Percentiles rank a stretch among this genome's conserved stretches.
These are phyloP conservation scores for Puma concolor DNA, from an alignment of 2,113 vertebrate species.

Conservation along the genomic window DNA sequence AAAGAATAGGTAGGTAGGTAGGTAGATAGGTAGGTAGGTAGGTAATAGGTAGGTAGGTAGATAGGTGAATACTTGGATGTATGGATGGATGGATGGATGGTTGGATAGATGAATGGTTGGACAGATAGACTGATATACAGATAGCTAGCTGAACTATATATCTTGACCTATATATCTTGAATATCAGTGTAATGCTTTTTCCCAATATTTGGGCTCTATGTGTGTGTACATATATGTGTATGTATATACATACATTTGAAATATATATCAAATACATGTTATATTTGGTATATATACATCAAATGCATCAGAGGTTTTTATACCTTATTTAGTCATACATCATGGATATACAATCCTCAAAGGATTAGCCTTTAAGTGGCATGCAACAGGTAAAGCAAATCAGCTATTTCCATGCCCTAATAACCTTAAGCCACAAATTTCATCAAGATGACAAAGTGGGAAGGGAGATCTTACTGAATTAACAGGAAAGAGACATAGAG, in stretches of 20 bases:
- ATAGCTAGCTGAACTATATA: neutral
- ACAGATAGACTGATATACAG: neutral
- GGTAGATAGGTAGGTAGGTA: neutral
- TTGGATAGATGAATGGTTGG: neutral
- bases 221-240: neutral
- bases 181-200: neutral
- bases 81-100: neutral
- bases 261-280: neutral
- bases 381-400: constrained; percentile 29
- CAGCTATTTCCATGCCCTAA: neutral
- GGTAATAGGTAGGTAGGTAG: neutral
- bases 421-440: neutral
- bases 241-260: neutral
- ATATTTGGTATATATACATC: neutral
- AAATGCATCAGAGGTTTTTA: neutral
- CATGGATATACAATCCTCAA: neutral
- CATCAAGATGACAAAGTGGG: neutral
- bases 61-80: neutral
- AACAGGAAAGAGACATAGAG: neutral
- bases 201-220: neutral
- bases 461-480: neutral
- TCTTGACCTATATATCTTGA: neutral
- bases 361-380: neutral
- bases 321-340: neutral
- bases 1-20: neutral